Base-by-base conservation (phyloP, 92 coral and sea anemone genomes). In the Epizoanthus stellaris region DNA sequence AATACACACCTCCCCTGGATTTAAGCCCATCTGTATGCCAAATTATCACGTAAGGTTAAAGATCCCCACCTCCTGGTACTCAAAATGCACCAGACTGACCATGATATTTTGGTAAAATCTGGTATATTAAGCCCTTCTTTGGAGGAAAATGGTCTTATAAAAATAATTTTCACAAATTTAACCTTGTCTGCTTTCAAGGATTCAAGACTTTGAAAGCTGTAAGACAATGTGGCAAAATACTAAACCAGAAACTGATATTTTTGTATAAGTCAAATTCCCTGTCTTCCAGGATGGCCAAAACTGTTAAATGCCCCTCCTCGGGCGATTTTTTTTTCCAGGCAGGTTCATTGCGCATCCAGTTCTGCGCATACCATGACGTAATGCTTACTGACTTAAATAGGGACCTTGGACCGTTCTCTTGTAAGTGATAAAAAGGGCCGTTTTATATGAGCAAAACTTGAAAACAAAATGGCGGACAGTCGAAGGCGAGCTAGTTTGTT, bases 51-150 rank as follows among this genome's bases (percentile, higher is more conserved):
- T 15, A 15, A 16, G 4, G 23, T n/a, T 61, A 16, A 16, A 2
- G 4, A 58, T 58, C 5, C 62, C 16, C 62, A 58, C 62, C 62
- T 19, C 62, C 2, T 15, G 62, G 62, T 19, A 58, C 16, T 58
- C 62, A 58, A 58, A 58, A 58, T 58, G 62, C 62, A 58, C 62
- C 62, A 58, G 16, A 58, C 62, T 58, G 58, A 53, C 58, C 58
- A 53, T 10, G 16, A 58, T 58, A 58, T 58, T 53, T 53, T 53
- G 58, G 58, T 53, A 53, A 61, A 61, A n/a, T n/a, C 45, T 5
- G 45, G 45, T 40, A 2, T 5, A 2, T 40, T 20, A 34, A 63
- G 39, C 34, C 68, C 21, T 19, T 63, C 30, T 19, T 63, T 63
- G 68, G 68, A 21, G 13, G 13, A 63, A 63, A 63, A 40, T 40